Conservation (phyloP, 2,113 vertebrate species). For the Paradisaea rubra region DNA sequence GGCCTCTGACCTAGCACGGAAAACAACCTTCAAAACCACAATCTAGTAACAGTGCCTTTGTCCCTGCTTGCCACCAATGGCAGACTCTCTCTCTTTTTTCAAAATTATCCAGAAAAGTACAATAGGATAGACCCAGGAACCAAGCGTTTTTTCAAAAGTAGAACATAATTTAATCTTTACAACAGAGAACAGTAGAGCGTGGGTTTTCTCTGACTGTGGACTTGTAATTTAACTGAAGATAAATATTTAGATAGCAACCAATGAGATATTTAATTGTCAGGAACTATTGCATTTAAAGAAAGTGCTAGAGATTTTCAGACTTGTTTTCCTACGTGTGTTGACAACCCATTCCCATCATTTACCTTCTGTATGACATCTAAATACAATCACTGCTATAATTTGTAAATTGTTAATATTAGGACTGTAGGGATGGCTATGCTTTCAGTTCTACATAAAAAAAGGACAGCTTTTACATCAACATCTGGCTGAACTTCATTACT, state of each 20-base stretch:
- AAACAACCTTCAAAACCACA: constrained; percentile 33
- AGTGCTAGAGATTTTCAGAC: neutral
- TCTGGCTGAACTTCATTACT: constrained; percentile 27
- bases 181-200: neutral
- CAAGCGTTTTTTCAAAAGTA: neutral
- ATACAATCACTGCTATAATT: constrained; percentile 19
- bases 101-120: neutral
- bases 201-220: constrained; percentile 7
- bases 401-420: constrained; percentile 45
- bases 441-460: neutral
- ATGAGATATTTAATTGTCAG: constrained; percentile 32
- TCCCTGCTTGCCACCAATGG: neutral
- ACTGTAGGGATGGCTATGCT: neutral
- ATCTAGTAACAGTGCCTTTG: neutral
- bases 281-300: constrained; percentile 14
- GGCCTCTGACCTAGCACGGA: constrained; percentile 9
- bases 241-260: constrained; percentile 39
- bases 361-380: constrained; percentile 2
- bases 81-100: neutral
- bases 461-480: constrained; percentile 11
- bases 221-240: constrained; percentile 16
- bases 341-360: constrained; percentile 22
- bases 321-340: constrained; percentile 29
- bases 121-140: neutral
- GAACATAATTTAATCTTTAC: neutral